Conservation (phyloP, 2,113 vertebrate genomes). For the Trogon surrucura region DNA sequence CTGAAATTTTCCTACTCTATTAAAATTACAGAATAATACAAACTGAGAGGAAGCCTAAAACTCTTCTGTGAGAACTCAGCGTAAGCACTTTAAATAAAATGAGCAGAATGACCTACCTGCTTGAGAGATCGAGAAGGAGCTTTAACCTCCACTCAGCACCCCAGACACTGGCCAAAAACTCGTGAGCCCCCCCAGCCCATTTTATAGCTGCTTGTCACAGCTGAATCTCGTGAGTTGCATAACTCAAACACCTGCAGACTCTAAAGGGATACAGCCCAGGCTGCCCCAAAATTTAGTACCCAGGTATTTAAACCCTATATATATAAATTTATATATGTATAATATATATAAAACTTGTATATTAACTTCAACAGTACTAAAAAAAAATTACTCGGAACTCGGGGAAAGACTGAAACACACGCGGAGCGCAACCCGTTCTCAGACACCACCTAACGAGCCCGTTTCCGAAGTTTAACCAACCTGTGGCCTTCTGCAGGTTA, state of each 20-base stretch:
- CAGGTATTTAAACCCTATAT: not conserved
- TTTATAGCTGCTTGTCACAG: not conserved
- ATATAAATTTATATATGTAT: not conserved
- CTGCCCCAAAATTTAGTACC: not conserved
- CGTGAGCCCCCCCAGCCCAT: fast-evolving
- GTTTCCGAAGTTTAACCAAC: not conserved
- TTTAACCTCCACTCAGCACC: too few species aligned
- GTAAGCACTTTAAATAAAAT: not conserved
- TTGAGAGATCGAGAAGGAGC: fast-evolving
- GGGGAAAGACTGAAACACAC: not conserved
- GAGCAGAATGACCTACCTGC: fast-evolving
- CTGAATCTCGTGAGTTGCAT: not conserved
- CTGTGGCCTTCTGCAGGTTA: not conserved
- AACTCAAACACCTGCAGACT: not conserved
- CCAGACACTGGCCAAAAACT: not conserved
- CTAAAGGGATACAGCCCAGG: not conserved
- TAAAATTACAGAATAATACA: not conserved
- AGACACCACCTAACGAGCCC: fast-evolving
- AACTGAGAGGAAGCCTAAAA: not conserved
- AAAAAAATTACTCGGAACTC: fast-evolving
- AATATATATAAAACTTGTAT: not conserved
- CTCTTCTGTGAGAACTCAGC: not conserved
- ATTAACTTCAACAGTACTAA: not conserved
- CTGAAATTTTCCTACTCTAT: not conserved
- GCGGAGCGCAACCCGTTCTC: not conserved